These are phyloP conservation scores for Abramis brama DNA, from an alignment of 2,113 vertebrate genomes.

Conservation along the genomic window DNA sequence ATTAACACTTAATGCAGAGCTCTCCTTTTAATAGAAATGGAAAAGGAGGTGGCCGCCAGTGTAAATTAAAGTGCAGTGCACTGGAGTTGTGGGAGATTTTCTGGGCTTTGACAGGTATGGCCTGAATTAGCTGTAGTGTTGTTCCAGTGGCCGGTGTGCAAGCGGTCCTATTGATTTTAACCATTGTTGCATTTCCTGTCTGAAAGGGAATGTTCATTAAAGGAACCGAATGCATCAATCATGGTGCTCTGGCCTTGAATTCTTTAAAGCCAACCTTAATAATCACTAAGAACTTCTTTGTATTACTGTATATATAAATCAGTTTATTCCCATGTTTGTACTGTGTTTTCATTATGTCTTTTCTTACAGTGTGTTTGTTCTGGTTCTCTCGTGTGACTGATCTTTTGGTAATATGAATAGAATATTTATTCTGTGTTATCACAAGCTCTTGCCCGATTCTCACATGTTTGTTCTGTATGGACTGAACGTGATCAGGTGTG, in stretches of 20 bases:
- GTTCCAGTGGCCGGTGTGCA: slow-evolving; percentile 77
- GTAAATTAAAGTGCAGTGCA: slow-evolving; percentile 77
- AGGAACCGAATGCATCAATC: slow-evolving; percentile 77
- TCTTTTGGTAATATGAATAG: slow-evolving; percentile 36
- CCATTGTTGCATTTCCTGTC: slow-evolving; percentile 79
- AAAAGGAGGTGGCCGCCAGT: slow-evolving; percentile 65
- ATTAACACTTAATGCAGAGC: slow-evolving; percentile 81
- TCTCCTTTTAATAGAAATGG: slow-evolving; percentile 80
- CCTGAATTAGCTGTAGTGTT: slow-evolving; percentile 81
- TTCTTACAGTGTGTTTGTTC: not conserved
- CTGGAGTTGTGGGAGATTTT: slow-evolving; percentile 73
- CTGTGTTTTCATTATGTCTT: not conserved
- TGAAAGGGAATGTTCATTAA: slow-evolving; percentile 78
- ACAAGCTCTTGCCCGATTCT: not conserved
- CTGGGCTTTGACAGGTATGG: slow-evolving; percentile 76
- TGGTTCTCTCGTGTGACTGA: slow-evolving; percentile 11
- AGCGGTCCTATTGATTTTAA: slow-evolving; percentile 79
- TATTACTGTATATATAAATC: not conserved
- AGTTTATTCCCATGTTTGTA: not conserved
- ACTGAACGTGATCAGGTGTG: slow-evolving; percentile 46
- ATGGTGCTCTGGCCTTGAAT: slow-evolving; percentile 68
- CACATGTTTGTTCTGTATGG: slow-evolving; percentile 38
- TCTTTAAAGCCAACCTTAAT: slow-evolving; percentile 53
- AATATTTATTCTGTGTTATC: not conserved
- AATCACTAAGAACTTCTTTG: not conserved